phyloP scores from a whole-genome alignment of 2,797 vertebrate genomes.

The Brachyrhaphis roseni region DNA sequence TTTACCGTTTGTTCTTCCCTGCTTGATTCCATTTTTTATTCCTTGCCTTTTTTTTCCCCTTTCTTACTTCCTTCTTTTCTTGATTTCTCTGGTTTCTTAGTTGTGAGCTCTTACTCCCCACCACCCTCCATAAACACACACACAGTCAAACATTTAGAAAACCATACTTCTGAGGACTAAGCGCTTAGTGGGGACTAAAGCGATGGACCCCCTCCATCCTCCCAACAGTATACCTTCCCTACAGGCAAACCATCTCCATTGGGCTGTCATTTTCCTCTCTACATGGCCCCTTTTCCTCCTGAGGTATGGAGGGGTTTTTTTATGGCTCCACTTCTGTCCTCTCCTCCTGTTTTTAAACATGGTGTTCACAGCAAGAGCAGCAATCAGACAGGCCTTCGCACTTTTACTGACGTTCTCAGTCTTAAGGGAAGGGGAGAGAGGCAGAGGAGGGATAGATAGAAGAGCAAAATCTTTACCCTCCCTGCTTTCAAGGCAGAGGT shows the following conservation, averaged over 20 bases:
- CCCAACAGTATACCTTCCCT: not conserved
- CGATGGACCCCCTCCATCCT: not conserved
- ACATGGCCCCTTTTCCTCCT: slow-evolving; percentile 15
- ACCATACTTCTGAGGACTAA: not conserved
- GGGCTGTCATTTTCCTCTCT: slow-evolving; percentile 17
- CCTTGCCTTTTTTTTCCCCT: not conserved
- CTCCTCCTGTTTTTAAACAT: slow-evolving; percentile 56
- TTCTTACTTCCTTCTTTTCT: not conserved
- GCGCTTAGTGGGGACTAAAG: not conserved
- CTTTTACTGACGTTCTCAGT: slow-evolving; percentile 27
- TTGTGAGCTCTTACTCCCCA: not conserved
- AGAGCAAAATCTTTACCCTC: slow-evolving; percentile 34
- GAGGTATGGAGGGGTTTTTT: slow-evolving; percentile 47
- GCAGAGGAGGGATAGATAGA: not conserved
- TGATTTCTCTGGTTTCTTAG: not conserved
- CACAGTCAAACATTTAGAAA: not conserved
- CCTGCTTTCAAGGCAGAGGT: slow-evolving; percentile 40
- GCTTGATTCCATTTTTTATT: slow-evolving; percentile 19
- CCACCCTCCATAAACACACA: not conserved
- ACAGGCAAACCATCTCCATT: slow-evolving; percentile 3
- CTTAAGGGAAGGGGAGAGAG: slow-evolving; percentile 25
- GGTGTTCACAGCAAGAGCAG: slow-evolving; percentile 43
- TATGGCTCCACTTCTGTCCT: slow-evolving; percentile 54
- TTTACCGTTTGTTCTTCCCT: not conserved
- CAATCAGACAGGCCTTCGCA: slow-evolving; percentile 60